Base-by-base conservation (phyloP, 1,140 invertebrate species). In the Caenorhabditis inopinata region DNA sequence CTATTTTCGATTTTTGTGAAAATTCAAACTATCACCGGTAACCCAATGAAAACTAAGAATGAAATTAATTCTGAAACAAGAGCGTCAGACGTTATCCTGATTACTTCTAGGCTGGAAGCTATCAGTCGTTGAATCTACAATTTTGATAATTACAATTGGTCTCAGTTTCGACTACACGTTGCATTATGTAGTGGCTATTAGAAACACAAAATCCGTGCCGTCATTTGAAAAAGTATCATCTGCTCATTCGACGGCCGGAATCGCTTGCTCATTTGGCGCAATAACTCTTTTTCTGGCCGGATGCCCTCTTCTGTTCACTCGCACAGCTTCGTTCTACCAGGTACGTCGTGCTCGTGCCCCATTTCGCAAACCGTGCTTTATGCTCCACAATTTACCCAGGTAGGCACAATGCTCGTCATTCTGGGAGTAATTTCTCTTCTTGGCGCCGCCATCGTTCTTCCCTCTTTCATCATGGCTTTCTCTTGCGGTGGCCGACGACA, bases 151-250 rank as follows among this genome's bases (percentile, higher is more conserved):
- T 18, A 94, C 96, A 18, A 95, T 98, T 84, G 96, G 96, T 11
- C 91, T 99, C 82, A 93, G 95, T 23, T 94, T 97, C 42, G 96
- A 99, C 90, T 96, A 96, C 87, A 95, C 94, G 88, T 90, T 98
- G 18, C 96, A 97, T 90, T 96, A 96, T 88, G 93, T 93, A 29
- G 76, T 53, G n/a, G 53, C 49, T 53, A 47, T 78, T 11, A 35
- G 49, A 21, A 35, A 77, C 35, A 35, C 76, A 11, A 16, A 35
- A 38, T 29, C 18, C 14, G 18, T 45, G 3, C 16, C 18, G 0
- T 6, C 49, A 35, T 9, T 21, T 23, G 76, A 77, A 23, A 58
- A 58, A 58, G 18, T 77, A 18, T 58, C 27, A 58, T 49, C 23
- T 77, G 47, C 49, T 45, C 76, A 38, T 77, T 77, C 48, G 4